Evolutionary conservation across 2,797 vertebrate genomes (phyloP).

Genomic region (Eremophila alpestris): DNA sequence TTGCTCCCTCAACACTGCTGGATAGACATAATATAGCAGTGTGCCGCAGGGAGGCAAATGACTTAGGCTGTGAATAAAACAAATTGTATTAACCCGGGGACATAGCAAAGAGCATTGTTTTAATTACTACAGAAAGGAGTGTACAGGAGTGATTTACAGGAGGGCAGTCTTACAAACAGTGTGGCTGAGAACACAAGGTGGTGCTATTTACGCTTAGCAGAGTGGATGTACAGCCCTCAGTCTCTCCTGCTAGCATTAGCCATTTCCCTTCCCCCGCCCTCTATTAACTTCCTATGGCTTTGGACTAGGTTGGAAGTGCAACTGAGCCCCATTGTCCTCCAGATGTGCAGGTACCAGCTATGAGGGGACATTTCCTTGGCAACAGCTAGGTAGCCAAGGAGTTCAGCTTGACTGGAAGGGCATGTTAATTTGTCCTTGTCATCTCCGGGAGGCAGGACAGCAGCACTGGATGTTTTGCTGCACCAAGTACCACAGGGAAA

Average conservation of each 20-base stretch:
- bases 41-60: slow-evolving; percentile 25
- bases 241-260: neutral
- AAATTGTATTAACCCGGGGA: slow-evolving; percentile 55
- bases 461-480: neutral
- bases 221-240: accelerated
- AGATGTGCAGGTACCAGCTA: neutral
- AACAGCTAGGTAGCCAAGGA: neutral
- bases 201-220: neutral
- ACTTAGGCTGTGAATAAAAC: slow-evolving; percentile 48
- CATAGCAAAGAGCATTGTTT: slow-evolving; percentile 8
- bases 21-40: neutral
- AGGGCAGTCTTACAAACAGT: neutral
- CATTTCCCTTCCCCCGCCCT: neutral
- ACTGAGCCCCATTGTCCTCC: neutral
- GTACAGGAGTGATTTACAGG: neutral
- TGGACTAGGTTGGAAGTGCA: neutral
- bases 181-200: neutral
- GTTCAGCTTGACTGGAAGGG: slow-evolving; percentile 38
- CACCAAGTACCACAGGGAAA: slow-evolving; percentile 41
- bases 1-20: slow-evolving; percentile 11
- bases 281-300: neutral
- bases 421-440: slow-evolving; percentile 58
- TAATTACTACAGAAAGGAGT: slow-evolving; percentile 36
- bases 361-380: slow-evolving; percentile 3
- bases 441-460: slow-evolving; percentile 27